Base-by-base conservation (phyloP, 2,797 vertebrate species). In the Danio tinwini region DNA sequence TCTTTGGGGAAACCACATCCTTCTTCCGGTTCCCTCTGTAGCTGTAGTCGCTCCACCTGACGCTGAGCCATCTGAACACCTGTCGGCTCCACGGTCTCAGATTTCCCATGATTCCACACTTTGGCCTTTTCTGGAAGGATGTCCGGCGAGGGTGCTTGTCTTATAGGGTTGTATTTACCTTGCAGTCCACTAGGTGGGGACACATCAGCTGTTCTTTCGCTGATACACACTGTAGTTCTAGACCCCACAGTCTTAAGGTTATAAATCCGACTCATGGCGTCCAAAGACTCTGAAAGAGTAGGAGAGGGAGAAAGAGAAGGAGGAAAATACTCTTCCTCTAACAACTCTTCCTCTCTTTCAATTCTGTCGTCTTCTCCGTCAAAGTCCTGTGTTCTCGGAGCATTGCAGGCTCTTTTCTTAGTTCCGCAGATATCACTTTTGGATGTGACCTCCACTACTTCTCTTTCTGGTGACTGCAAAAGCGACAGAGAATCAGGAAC, bases 191-290 rank as follows among this genome's bases (percentile, higher is more conserved):
- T 70, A 29, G 82, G 82, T 21, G 80, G 11, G 1, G 81, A 64
- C 13, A 85, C 71, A 7, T 93, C 91, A 3, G 82, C 84, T 19
- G 87, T 76, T 74, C 88, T 91, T 6, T 93, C 90, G 29, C 85
- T 86, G 17, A 92, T 44, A 78, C 90, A 92, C 69, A 93, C 85
- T 8, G 87, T 89, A 0, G 89, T 88, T 64, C 93, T 91, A 0
- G 93, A 90, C 40, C 90, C 87, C 1, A 91, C 91, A 0, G 88
- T 80, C 62, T 93, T 92, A 80, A 94, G 68, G 82, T 92, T 92
- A 85, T 94, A 94, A 62, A 94, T 92, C 68, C 92, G 88, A 29
- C 93, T 95, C 94, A 95, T 95, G 80, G 86, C 85, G 89, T 86
- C 77, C 0, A 90, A 85, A 5, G 90, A 89, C 85, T 82, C 87